These are phyloP conservation scores for Hymenochirus boettgeri DNA, from an alignment of 2,113 vertebrate species.

Conservation along the genomic window DNA sequence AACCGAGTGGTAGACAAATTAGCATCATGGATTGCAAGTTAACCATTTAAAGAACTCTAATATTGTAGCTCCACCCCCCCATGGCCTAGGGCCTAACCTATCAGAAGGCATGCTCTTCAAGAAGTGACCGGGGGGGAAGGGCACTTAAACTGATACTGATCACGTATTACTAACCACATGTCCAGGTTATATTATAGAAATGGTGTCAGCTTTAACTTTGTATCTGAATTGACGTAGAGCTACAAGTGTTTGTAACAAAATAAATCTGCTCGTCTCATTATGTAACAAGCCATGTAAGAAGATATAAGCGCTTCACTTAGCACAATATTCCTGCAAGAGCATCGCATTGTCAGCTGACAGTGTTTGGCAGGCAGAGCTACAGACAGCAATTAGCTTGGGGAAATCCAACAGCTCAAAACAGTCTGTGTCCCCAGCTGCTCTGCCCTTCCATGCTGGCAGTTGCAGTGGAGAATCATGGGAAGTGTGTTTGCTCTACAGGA, in stretches of 20 bases:
- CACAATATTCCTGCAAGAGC: not conserved
- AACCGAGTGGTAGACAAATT: too few relatives aligned
- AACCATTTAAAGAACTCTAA: too few relatives aligned
- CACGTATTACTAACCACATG: too few relatives aligned
- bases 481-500: too few relatives aligned
- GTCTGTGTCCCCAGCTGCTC: slow-evolving; percentile 16
- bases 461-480: too few relatives aligned
- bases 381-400: slow-evolving; percentile 19
- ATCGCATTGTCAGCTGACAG: slow-evolving; percentile 8
- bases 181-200: too few relatives aligned
- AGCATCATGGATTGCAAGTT: too few relatives aligned
- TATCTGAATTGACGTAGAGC: not conserved
- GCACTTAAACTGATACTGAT: too few relatives aligned
- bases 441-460: not conserved
- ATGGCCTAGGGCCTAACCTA: too few relatives aligned
- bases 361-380: slow-evolving; percentile 20
- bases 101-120: not conserved
- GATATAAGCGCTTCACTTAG: slow-evolving; percentile 7
- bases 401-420: not conserved
- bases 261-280: slow-evolving; percentile 17
- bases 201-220: too few relatives aligned
- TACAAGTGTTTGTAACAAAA: not conserved
- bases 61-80: too few relatives aligned
- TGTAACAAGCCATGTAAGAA: slow-evolving; percentile 8
- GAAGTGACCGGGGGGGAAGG: not conserved